Evolutionary conservation across 1,140 invertebrate genomes (phyloP), one percentile per base, ranked within the genome.

Genomic region (Monochamus saltuarius): DNA sequence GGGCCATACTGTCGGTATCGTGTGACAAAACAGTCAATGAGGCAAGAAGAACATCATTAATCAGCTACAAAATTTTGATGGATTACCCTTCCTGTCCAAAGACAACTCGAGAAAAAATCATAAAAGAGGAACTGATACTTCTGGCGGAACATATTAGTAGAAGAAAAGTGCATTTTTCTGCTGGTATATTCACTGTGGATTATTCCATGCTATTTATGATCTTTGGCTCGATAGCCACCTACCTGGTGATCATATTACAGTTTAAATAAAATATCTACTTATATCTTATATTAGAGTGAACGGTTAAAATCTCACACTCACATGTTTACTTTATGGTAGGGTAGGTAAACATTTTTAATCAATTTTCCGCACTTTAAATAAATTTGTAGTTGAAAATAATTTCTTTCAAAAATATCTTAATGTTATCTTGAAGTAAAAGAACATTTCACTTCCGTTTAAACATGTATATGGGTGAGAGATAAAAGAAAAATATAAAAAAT

Each of bases 21-120:
- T 38, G 49, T 14, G 19, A 37, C n/a, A n/a, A 51, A 51, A 51
- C 49, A 51, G 16, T 22, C n/a, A 35, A 16, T 51, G 49, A 36
- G 16, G 35, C 35, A 2, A 17, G 16, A 13, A 51, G 29, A 10
- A 51, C 49, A 13, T 51, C 49, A 2, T 35, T 35, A 29, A 51
- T 51, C 14, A 13, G 49, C 17, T 35, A 36, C n/a, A 51, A 51
- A 47, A 29, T 47, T 11, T 16, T 47, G n/a, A 0, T 47, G 35
- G n/a, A 13, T 35, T 51, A 35, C 6, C 8, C 35, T 14, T 36
- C n/a, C 4, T 35, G 29, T 4, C 19, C 49, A 4, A 51, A n/a
- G 4, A 17, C 8, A 6, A 13, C n/a, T 7, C 0, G 36, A 51
- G 35, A 36, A 7, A 51, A n/a, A 7, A 37, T 37, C 11, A 51